Conservation (phyloP, 1,140 invertebrate species). For the Yoshiicerus persimilis region DNA sequence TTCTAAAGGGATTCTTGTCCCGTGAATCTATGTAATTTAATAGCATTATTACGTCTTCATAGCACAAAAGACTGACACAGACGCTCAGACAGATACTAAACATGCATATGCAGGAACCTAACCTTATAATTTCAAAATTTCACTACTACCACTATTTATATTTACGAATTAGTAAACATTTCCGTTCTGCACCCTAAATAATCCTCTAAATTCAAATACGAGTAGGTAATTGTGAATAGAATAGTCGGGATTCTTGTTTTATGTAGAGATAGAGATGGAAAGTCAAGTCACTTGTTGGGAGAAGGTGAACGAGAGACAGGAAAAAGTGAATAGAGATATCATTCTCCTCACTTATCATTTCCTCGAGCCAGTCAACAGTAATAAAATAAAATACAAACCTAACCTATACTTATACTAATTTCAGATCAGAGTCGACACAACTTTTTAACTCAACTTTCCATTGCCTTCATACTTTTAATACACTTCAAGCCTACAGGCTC, state of each 20-base stretch:
- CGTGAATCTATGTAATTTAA: background rate
- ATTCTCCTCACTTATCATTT: background rate
- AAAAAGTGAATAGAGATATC: background rate
- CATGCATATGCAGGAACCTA: background rate
- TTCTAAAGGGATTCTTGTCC: background rate
- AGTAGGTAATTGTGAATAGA: background rate
- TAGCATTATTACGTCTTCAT: background rate
- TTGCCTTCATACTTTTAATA: background rate
- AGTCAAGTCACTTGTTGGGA: too few species aligned
- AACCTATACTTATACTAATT: slow-evolving; percentile 20
- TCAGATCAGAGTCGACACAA: slow-evolving; percentile 6
- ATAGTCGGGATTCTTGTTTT: too few species aligned
- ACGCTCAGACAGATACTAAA: background rate
- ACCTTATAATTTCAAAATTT: too few species aligned
- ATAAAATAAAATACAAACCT: slow-evolving; percentile 18
- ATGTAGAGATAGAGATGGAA: background rate
- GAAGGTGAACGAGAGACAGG: background rate
- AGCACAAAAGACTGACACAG: background rate
- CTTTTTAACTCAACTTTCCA: background rate
- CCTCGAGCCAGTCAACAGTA: background rate
- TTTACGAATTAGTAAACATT: background rate
- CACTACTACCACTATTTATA: too few species aligned
- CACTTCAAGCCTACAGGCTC: background rate
- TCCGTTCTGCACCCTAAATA: background rate
- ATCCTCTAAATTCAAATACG: background rate